Base-by-base conservation (phyloP, 2,113 vertebrate species). In the Symphodus melops region DNA sequence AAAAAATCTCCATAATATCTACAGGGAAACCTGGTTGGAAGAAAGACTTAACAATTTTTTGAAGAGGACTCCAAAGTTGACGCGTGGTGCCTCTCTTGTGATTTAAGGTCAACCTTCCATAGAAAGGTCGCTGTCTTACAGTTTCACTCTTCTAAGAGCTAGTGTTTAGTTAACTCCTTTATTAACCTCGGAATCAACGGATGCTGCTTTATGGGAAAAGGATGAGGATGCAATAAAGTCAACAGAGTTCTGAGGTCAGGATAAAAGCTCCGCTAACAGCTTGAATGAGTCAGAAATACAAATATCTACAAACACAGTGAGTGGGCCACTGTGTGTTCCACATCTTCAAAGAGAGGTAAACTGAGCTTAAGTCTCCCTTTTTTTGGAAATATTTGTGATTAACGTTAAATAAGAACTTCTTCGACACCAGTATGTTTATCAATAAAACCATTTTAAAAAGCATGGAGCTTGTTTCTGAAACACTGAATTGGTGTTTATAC, bases 181-280 rank as follows among this genome's bases (percentile, higher is more conserved):
- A 84, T 77, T 91, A 86, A 87, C 68, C 54, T 53, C 20, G 9
- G 73, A 75, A 86, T 88, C 83, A 90, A 91, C 88, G 91, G 87
- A 85, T 82, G 75, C 52, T 42, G 87, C 74, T 86, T 92, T 83
- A 86, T 90, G 77, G 68, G 77, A 85, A 81, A 71, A 79, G 78
- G 85, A 85, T 84, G 87, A 82, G 78, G 88, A 87, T 77, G 70
- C 69, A 60, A 48, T 55, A 37, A 73, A 69, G 72, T 75, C 75
- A 77, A 77, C 81, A 81, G 46, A 79, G 69, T 73, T 79, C 62
- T 58, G 60, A 77, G 74, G 80, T 83, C 81, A 81, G 81, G 72
- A 80, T 85, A 72, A 86, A 90, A 84, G 66, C 51, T 57, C 64
- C 0, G 20, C 77, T 51, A 79, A 79, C 81, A 85, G 79, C 82